A percentile compares a stretch with the other conserved stretches of the same genome.
Conservation (phyloP, 2,113 vertebrate species). For the Xiphophorus hellerii region DNA sequence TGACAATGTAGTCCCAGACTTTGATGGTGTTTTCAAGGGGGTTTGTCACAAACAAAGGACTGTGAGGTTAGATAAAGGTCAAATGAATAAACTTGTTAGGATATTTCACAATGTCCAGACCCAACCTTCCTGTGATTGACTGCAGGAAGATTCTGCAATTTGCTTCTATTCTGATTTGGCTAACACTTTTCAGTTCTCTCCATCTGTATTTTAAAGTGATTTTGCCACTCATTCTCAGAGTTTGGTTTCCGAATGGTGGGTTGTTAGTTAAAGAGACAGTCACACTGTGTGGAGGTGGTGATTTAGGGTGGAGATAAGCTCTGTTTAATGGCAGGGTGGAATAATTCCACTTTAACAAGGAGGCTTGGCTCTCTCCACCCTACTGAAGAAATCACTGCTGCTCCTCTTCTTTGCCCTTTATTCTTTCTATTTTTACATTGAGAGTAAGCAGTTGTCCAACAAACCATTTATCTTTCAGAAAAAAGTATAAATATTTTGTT, state of each 20-base stretch:
- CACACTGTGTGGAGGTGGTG: slow-evolving; percentile 84
- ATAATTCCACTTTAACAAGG: slow-evolving; percentile 86
- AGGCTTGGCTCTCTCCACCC: slow-evolving; percentile 76
- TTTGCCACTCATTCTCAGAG: slow-evolving; percentile 81
- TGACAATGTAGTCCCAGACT: slow-evolving; percentile 2
- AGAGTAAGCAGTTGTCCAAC: slow-evolving; percentile 13
- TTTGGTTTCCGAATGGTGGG: slow-evolving; percentile 86
- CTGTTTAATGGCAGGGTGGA: slow-evolving; percentile 91
- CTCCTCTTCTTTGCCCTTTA: slow-evolving; percentile 35
- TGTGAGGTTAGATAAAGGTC: slow-evolving; percentile 63
- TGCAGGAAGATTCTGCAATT: slow-evolving; percentile 40
- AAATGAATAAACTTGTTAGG: slow-evolving; percentile 41
- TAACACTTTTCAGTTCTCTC: slow-evolving; percentile 29
- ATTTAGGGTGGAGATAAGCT: slow-evolving; percentile 92
- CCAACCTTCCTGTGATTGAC: slow-evolving; percentile 47
- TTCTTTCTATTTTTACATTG: slow-evolving; percentile 8
- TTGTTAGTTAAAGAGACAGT: slow-evolving; percentile 80
- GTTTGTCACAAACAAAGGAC: slow-evolving; percentile 26
- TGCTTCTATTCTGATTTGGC: slow-evolving; percentile 46
- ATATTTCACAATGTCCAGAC: slow-evolving; percentile 26
- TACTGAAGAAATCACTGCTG: slow-evolving; percentile 48
- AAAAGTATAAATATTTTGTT: background rate
- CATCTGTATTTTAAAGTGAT: slow-evolving; percentile 13
- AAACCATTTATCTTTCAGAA: background rate
- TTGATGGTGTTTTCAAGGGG: slow-evolving; percentile 43